A percentile compares a stretch with the other conserved stretches of the same genome.
phyloP scores from a whole-genome alignment of 2,888 invertebrate genomes.

The Lycophotia porphyrea region DNA sequence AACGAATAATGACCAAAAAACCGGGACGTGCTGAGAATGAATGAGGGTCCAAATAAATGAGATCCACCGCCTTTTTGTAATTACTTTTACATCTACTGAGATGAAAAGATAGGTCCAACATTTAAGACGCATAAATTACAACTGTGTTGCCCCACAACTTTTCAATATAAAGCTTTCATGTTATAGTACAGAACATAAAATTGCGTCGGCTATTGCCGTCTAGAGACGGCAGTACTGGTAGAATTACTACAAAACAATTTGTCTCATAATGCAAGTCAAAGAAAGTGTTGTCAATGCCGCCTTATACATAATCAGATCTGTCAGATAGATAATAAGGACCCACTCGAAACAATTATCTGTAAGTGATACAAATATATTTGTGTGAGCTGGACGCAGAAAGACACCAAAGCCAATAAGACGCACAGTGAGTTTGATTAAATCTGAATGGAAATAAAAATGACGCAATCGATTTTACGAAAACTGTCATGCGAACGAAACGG shows the following conservation, averaged over 20 bases:
- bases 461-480: background rate
- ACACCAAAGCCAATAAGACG: background rate
- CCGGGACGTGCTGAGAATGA: conserved; percentile 79
- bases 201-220: too few species aligned
- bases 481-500: background rate
- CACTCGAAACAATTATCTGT: background rate
- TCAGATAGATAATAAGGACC: background rate
- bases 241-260: too few species aligned
- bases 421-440: background rate
- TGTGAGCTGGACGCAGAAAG: background rate
- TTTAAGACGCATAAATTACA: background rate
- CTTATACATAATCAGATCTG: too few species aligned
- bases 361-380: background rate
- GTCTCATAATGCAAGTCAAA: too few species aligned
- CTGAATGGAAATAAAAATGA: background rate
- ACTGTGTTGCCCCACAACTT: background rate
- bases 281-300: too few species aligned
- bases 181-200: too few species aligned
- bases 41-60: conserved; percentile 78
- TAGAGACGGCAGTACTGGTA: background rate
- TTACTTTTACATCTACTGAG: conserved; percentile 73
- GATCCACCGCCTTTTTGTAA: conserved; percentile 76
- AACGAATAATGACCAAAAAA: conserved; percentile 73
- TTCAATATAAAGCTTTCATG: background rate
- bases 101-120: conserved; percentile 42